Conservation (phyloP, 2,888 invertebrate genomes). For the Myathropa florea region DNA sequence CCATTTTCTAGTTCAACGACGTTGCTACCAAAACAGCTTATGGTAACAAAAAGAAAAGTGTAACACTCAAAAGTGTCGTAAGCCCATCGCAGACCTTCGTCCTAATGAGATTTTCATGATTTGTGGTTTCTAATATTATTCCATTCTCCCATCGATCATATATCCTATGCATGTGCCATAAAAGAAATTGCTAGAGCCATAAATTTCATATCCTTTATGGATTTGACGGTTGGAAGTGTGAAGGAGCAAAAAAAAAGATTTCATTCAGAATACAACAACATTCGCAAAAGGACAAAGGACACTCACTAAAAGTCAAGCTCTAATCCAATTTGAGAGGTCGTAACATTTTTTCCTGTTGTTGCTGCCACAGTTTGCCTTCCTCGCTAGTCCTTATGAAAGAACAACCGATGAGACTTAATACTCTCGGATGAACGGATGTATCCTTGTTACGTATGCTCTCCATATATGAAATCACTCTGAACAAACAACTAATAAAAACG, state of each 20-base stretch:
- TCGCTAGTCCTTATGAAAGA: constrained; percentile 11
- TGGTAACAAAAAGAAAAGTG: constrained; percentile 1
- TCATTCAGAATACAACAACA: constrained; percentile 32
- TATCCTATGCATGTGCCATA: constrained; percentile 50
- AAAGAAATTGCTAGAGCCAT: constrained; percentile 60
- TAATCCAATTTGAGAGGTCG: constrained; percentile 77
- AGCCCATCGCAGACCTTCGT: constrained; percentile 28
- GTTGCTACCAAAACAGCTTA: constrained; percentile 13
- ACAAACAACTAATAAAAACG: constrained; percentile 78
- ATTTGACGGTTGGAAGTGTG: constrained; percentile 66
- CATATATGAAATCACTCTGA: constrained; percentile 69
- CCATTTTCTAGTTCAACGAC: neutral
- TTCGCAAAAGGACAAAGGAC: constrained; percentile 62
- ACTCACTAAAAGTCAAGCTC: constrained; percentile 73
- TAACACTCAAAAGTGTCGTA: constrained; percentile 35
- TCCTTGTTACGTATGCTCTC: constrained; percentile 65
- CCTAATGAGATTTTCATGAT: constrained; percentile 69
- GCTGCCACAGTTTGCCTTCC: constrained; percentile 6
- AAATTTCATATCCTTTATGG: constrained; percentile 64
- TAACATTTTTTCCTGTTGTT: constrained; percentile 59
- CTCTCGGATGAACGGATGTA: constrained; percentile 65
- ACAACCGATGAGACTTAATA: constrained; percentile 67
- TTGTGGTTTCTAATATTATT: constrained; percentile 71
- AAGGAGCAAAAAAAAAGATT: constrained; percentile 52
- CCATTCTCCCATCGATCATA: constrained; percentile 52